Evolutionary conservation across 2,113 vertebrate genomes (phyloP), one percentile per base, ranked within the genome.

Genomic region (Pandion haliaetus): DNA sequence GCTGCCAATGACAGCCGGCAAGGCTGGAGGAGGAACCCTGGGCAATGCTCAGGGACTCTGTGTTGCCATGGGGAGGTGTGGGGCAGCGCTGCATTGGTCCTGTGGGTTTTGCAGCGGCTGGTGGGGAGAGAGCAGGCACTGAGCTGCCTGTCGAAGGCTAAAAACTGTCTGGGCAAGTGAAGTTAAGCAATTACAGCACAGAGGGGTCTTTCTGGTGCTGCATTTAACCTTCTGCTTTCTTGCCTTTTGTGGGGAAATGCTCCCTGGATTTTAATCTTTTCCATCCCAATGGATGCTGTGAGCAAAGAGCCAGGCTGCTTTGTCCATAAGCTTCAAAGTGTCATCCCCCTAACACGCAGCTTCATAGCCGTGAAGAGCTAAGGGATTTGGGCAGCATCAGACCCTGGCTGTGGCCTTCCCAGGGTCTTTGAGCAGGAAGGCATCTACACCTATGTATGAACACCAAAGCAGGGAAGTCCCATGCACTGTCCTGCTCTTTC

Each of bases 61-160:
- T 7, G 26, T n/a, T 28, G 21, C 67, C 31, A 6, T 5, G 42
- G 89, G 38, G 70, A 54, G 17, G 5, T 4, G 29, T 11, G 26
- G 44, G 52, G 18, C 42, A 23, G 62, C 5, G 2, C 47, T 18
- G 86, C 16, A 1, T 15, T 36, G 40, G 14, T 49, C 17, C 70
- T 5, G 4, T 14, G 52, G 17, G 3, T 10, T 59, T 66, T 87
- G 73, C 92, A 79, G 94, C 34, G 42, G 88, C 85, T 70, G 50
- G 24, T n/a, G 88, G 80, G 86, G 55, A 78, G 47, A 77, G 2
- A 17, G 54, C 38, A 87, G 81, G 92, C 36, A 2, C 91, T 87
- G 94, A 49, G 44, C 88, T 32, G 29, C 31, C 92, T 90, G 79
- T 42, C 40, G 12, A 86, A 93, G 95, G 88, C 79, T 72, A 66